A percentile compares a stretch with the other conserved stretches of the same genome.
Evolutionary conservation across 2,797 vertebrate genomes (phyloP).

Genomic region (Lacerta viridis): DNA sequence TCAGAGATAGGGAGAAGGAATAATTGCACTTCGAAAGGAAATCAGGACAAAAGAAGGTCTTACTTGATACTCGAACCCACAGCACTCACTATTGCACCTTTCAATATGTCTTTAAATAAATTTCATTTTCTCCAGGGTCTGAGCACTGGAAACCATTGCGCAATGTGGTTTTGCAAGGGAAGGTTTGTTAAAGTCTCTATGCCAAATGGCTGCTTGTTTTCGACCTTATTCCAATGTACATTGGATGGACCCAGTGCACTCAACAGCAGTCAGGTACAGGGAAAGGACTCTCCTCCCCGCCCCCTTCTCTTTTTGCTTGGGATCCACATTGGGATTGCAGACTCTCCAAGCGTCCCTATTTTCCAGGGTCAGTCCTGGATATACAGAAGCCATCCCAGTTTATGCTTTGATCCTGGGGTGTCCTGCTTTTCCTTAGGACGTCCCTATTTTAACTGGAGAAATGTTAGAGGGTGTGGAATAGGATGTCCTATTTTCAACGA

Average conservation of each 20-base stretch:
- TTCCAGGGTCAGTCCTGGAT: too few relatives aligned
- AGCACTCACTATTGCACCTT: constrained; percentile 36
- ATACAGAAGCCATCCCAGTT: too few relatives aligned
- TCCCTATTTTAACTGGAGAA: too few relatives aligned
- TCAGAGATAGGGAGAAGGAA: constrained; percentile 28
- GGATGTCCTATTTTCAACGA: too few relatives aligned
- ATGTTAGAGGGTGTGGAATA: too few relatives aligned
- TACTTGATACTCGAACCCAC: constrained; percentile 46
- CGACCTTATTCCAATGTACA: constrained; percentile 57
- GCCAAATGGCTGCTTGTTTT: constrained; percentile 35
- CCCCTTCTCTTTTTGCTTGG: background rate
- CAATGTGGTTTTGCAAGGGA: constrained; percentile 48
- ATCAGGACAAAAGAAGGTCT: constrained; percentile 49
- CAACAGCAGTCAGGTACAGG: background rate
- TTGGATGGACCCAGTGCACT: constrained; percentile 6
- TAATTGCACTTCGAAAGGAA: constrained; percentile 39
- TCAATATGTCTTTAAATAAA: constrained; percentile 51
- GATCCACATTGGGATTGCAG: background rate
- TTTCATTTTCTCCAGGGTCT: constrained; percentile 34
- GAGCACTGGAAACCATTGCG: constrained; percentile 48
- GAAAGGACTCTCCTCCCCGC: background rate
- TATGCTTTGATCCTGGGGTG: too few relatives aligned
- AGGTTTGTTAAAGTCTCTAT: constrained; percentile 24
- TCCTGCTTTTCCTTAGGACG: too few relatives aligned
- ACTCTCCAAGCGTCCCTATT: too few relatives aligned